Conservation (phyloP, 2,888 invertebrate genomes). For the Flexamia atlantica region DNA sequence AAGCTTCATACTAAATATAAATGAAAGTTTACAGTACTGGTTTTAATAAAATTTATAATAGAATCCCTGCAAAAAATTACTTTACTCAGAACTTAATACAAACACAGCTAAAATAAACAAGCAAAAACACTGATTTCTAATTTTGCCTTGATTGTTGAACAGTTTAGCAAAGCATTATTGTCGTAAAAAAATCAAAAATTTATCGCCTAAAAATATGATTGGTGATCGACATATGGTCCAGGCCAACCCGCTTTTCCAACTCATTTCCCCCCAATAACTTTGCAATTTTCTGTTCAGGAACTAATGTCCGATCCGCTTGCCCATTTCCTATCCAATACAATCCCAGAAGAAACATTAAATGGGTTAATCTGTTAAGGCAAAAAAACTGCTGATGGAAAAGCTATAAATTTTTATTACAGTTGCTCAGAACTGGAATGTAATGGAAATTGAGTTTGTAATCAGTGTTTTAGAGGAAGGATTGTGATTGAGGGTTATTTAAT, state of each 20-base stretch:
- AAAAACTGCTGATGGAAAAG: slow-evolving; percentile 32
- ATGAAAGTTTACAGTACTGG: no score
- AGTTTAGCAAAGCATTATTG: no score
- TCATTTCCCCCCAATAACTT: slow-evolving; percentile 53
- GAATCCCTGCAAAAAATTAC: no score
- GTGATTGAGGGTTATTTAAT: no score
- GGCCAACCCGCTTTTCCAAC: slow-evolving; percentile 3
- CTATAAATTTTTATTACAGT: slow-evolving; percentile 19
- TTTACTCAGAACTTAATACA: no score
- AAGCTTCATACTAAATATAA: no score
- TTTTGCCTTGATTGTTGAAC: no score
- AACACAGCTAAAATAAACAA: no score
- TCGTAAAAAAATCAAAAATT: slow-evolving; percentile 5
- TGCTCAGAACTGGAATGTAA: not conserved
- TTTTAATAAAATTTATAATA: no score
- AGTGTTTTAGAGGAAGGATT: no score
- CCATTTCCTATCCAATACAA: slow-evolving; percentile 44
- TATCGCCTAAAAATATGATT: not conserved
- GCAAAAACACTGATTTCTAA: no score
- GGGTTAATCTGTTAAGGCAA: slow-evolving; percentile 30
- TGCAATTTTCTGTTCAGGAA: slow-evolving; percentile 52
- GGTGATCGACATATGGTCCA: slow-evolving; percentile 18
- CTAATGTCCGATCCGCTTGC: slow-evolving; percentile 33
- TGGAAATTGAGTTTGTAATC: not conserved
- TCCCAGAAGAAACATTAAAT: slow-evolving; percentile 41